Base-by-base conservation (phyloP, 1,140 invertebrate species). In the Dryas iulia region DNA sequence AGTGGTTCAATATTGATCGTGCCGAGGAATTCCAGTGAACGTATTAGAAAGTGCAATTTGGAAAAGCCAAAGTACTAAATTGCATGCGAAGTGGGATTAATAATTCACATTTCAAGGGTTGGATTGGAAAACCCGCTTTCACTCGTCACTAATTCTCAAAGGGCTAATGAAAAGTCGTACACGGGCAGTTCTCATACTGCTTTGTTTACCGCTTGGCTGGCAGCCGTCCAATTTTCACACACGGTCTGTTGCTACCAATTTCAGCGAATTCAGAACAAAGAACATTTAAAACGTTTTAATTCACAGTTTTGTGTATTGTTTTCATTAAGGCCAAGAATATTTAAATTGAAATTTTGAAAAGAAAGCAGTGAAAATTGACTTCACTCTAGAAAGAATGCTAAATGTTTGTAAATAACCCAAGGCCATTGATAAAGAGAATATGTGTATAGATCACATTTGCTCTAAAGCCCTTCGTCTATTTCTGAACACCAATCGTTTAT, bases 151-250 rank as follows among this genome's bases (percentile, higher is more conserved):
- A 64, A 71, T 73, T 68, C 28, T 56, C 31, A 71, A 76, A 71
- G 66, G 67, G 76, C 71, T 78, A 67, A 68, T 72, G 54, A 63
- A 64, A 59, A 76, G 73, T 56, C 59, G 33, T 64, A 67, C 28
- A 60, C 31, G 59, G 62, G 23, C 60, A 31, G 33, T 58, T 26
- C 35, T 54, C 39, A 59, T 72, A 30, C 14, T 52, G 66, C 56
- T 65, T 65, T 73, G 63, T 73, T 76, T 31, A 66, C 75, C 53
- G 54, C 64, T 58, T 56, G 71, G 59, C 72, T 87, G 83, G 85
- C 85, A 81, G 67, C 71, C 72, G 73, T 76, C 82, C 85, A 87
- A 86, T 78, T 79, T 54, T 81, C 76, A 81, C 73, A 79, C 67
- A 72, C 74, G 73, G 69, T 71, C 76, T 74, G 78, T 81, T 76